Conservation (phyloP, 2,797 vertebrate genomes). For the Anguilla pacifica region DNA sequence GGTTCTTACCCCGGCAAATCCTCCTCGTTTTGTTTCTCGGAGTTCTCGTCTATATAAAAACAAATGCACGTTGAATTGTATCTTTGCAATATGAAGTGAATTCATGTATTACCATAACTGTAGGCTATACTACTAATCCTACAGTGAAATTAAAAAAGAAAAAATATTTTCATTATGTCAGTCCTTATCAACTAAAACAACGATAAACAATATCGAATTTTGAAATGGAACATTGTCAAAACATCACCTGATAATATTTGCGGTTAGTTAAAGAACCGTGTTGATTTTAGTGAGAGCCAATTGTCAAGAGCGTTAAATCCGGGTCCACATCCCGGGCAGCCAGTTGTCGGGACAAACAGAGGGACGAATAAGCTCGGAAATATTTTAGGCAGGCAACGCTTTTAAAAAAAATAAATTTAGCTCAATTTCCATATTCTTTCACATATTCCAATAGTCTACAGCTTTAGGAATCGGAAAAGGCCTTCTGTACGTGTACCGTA, state of each 20-base stretch:
- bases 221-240: not conserved
- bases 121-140: not conserved
- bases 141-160: not conserved
- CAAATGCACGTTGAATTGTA: constrained; percentile 1
- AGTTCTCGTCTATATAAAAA: constrained; percentile 37
- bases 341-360: not conserved
- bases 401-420: not conserved
- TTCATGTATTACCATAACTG: not conserved
- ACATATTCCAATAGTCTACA: not conserved
- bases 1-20: constrained; percentile 24
- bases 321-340: not conserved
- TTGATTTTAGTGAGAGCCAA: not conserved
- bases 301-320: not conserved
- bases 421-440: not conserved
- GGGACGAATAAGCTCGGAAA: not conserved
- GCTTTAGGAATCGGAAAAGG: constrained; percentile 14
- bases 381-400: not conserved
- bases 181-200: not conserved
- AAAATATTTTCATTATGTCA: not conserved
- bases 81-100: not conserved
- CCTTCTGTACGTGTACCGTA: not conserved
- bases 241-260: not conserved
- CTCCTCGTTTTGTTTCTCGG: constrained; percentile 29
- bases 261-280: not conserved
- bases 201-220: not conserved